Evolutionary conservation across 1,140 invertebrate species (phyloP).

Genomic region (Atta cephalotes): DNA sequence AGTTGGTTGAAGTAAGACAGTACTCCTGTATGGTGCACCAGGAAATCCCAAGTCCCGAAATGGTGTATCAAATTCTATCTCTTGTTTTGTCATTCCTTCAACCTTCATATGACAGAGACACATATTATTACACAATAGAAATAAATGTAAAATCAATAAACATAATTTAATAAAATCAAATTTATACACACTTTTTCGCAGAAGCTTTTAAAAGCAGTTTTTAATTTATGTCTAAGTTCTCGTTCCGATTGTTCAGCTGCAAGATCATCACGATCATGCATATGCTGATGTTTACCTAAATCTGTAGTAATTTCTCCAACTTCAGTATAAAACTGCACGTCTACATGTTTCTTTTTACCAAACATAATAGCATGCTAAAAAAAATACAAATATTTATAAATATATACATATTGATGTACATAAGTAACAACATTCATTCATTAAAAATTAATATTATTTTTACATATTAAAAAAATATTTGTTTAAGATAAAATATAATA

Average conservation of each 20-base stretch:
- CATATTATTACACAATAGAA: not conserved
- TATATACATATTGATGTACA: not conserved
- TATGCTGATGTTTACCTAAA: conserved; percentile 99
- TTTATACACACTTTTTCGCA: conserved; percentile 92
- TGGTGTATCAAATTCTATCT: conserved; percentile 99
- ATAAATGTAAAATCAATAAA: conserved; percentile 32
- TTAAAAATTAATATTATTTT: conserved; percentile 2
- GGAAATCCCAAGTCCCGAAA: conserved; percentile 99
- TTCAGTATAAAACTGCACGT: conserved; percentile 99
- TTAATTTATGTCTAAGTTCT: conserved; percentile 98
- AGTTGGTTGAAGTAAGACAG: conserved; percentile 98
- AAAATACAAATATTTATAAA: conserved; percentile 47
- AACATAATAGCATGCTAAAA: conserved; percentile 98
- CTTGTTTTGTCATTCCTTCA: conserved; percentile 97
- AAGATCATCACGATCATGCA: conserved; percentile 99
- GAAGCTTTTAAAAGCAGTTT: conserved; percentile 99
- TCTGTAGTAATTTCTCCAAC: conserved; percentile 99
- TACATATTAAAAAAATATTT: conserved; percentile 12
- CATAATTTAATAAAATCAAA: not conserved
- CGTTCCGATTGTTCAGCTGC: conserved; percentile 99
- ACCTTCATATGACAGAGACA: conserved; percentile 87
- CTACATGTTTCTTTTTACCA: conserved; percentile 99
- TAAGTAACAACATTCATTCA: not conserved
- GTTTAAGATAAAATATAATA: conserved; percentile 46
- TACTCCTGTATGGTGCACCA: conserved; percentile 98